Percentiles rank a stretch among this genome's conserved stretches.
phyloP scores from a whole-genome alignment of 64 coral and sea anemone species.

The Stylophora pistillata region DNA sequence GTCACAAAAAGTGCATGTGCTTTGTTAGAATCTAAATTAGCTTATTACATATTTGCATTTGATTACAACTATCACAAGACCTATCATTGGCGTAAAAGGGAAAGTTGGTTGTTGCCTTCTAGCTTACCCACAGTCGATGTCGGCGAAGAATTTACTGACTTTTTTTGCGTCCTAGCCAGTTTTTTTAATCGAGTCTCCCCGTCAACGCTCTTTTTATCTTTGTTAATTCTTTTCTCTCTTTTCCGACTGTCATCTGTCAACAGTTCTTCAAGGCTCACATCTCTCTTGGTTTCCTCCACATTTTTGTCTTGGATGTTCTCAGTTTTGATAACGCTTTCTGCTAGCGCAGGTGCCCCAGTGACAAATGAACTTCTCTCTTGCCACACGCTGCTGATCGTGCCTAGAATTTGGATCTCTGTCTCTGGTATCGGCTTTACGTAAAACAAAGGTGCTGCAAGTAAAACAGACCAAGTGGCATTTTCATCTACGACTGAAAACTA shows the following conservation, averaged over 20 bases:
- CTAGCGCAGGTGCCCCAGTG: background rate
- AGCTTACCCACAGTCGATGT: background rate
- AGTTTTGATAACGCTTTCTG: background rate
- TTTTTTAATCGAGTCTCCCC: background rate
- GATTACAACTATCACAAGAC: too few species aligned
- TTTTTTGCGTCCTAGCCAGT: background rate
- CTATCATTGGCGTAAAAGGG: too few species aligned
- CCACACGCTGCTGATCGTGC: constrained; percentile 32
- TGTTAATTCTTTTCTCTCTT: constrained; percentile 23
- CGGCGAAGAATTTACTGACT: background rate
- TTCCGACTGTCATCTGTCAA: constrained; percentile 27
- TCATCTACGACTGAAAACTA: background rate
- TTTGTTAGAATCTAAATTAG: too few species aligned
- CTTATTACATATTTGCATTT: too few species aligned
- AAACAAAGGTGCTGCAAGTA: constrained; percentile 47
- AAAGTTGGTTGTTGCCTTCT: too few species aligned
- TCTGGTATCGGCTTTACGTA: constrained; percentile 51
- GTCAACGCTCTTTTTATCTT: constrained; percentile 21
- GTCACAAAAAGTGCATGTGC: too few species aligned
- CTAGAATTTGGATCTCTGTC: constrained; percentile 33
- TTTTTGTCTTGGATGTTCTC: background rate
- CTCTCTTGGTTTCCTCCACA: constrained; percentile 55
- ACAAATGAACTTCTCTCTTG: constrained; percentile 21
- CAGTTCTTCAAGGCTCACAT: constrained; percentile 59
- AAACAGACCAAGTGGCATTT: background rate